Percentiles rank a stretch among this genome's conserved stretches.
phyloP scores from a whole-genome alignment of 2,113 vertebrate species.

The Toxotes jaculatrix region DNA sequence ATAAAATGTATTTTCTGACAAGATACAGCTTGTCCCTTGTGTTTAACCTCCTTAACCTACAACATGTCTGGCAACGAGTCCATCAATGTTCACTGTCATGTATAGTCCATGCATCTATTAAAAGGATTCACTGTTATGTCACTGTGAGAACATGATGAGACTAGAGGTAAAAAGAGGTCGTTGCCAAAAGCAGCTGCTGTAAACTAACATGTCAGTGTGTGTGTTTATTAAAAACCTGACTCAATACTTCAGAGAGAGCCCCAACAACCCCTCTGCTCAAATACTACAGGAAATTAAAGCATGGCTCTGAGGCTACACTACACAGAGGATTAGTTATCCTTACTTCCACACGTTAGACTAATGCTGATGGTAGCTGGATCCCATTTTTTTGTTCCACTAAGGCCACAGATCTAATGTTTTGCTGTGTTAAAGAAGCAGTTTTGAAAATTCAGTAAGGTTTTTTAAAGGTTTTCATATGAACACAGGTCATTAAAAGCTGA shows the following conservation, averaged over 20 bases:
- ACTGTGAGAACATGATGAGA: slow-evolving; percentile 12
- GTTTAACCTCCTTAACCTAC: neutral
- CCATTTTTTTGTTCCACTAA: neutral
- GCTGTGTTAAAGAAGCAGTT: neutral
- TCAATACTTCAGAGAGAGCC: slow-evolving; percentile 10
- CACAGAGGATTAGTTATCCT: neutral
- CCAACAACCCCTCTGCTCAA: neutral
- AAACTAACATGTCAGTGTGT: slow-evolving; percentile 14
- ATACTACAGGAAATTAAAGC: slow-evolving; percentile 14
- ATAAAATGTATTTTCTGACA: neutral
- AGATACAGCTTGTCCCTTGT: neutral
- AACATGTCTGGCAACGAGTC: neutral
- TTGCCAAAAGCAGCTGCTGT: slow-evolving; percentile 21
- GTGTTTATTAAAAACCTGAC: slow-evolving; percentile 46
- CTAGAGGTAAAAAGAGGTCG: slow-evolving; percentile 25
- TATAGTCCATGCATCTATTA: slow-evolving; percentile 2
- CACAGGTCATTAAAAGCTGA: neutral
- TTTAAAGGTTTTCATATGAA: neutral
- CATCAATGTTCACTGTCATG: neutral
- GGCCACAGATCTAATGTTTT: neutral
- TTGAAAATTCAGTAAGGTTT: neutral
- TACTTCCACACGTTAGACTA: neutral
- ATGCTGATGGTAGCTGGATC: neutral
- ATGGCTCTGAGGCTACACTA: neutral
- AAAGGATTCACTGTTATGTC: slow-evolving; percentile 29